Evolutionary conservation across 1,140 invertebrate species (phyloP).

Genomic region (Melipona quadrifasciata): DNA sequence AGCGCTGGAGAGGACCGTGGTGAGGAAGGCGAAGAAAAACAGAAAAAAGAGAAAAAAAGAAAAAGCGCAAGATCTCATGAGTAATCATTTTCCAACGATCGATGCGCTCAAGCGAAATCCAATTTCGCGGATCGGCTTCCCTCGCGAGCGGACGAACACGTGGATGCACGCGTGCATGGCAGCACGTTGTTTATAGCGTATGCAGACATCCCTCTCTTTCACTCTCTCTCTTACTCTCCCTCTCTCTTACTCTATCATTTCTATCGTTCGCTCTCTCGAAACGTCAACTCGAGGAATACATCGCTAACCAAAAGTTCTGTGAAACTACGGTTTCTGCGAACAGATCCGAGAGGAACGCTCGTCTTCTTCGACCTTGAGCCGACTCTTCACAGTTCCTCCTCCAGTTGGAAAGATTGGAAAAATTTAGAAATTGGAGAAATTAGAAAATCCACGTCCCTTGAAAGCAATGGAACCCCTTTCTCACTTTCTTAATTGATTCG

Average conservation of each 20-base stretch:
- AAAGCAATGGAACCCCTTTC: too few species aligned
- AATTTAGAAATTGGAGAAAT: too few species aligned
- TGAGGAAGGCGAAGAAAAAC: too few species aligned
- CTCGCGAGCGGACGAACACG: constrained; percentile 37
- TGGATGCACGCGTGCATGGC: constrained; percentile 60
- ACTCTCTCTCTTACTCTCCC: too few species aligned
- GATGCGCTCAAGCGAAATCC: constrained; percentile 45
- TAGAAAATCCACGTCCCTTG: too few species aligned
- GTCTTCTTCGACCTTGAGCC: too few species aligned
- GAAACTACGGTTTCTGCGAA: neutral
- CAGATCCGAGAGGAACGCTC: neutral
- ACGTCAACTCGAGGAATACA: neutral
- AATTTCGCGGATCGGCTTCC: constrained; percentile 60
- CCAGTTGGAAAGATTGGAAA: too few species aligned
- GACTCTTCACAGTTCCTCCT: too few species aligned
- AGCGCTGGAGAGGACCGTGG: neutral
- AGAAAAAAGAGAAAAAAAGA: too few species aligned
- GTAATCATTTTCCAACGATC: constrained; percentile 42
- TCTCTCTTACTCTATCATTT: too few species aligned
- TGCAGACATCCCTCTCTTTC: neutral
- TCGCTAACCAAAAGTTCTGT: neutral
- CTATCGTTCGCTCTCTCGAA: neutral
- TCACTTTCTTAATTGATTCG: too few species aligned
- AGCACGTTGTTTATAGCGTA: constrained; percentile 17
- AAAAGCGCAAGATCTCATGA: neutral